Percentiles rank a stretch among this genome's conserved stretches.
These are phyloP conservation scores for Aphidius colemani DNA, from an alignment of 2,888 invertebrate species.

Conservation along the genomic window DNA sequence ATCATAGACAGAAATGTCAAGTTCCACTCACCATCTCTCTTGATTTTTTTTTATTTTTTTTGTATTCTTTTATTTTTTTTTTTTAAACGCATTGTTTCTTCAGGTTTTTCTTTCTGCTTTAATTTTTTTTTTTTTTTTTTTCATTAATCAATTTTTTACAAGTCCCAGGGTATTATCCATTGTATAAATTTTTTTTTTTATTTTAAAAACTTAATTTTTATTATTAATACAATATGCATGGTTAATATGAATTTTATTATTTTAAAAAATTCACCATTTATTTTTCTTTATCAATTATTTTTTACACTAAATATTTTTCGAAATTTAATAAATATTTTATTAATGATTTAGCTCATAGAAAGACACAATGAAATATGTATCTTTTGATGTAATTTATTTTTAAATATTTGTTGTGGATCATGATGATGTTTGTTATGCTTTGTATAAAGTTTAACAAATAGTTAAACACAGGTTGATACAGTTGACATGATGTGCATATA, in stretches of 20 bases:
- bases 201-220: no score
- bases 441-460: constrained; percentile 2
- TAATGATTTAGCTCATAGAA: no score
- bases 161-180: not conserved
- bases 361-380: no score
- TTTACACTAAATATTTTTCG: no score
- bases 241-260: no score
- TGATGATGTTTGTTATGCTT: not conserved
- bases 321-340: no score
- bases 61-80: constrained; percentile 24
- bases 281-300: not conserved
- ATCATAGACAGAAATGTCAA: constrained; percentile 29
- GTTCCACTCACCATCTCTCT: no score
- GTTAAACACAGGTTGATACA: not conserved
- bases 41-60: not conserved
- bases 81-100: constrained; percentile 8
- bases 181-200: not conserved
- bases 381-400: no score
- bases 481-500: no score
- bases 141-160: not conserved
- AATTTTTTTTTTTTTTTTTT: not conserved
- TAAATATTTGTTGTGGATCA: no score
- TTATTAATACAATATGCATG: no score
- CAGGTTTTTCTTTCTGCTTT: not conserved
- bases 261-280: not conserved